Percentiles rank a stretch among this genome's conserved stretches.
Evolutionary conservation across 2,113 vertebrate species (phyloP).

Genomic region (Sturnira hondurensis): DNA sequence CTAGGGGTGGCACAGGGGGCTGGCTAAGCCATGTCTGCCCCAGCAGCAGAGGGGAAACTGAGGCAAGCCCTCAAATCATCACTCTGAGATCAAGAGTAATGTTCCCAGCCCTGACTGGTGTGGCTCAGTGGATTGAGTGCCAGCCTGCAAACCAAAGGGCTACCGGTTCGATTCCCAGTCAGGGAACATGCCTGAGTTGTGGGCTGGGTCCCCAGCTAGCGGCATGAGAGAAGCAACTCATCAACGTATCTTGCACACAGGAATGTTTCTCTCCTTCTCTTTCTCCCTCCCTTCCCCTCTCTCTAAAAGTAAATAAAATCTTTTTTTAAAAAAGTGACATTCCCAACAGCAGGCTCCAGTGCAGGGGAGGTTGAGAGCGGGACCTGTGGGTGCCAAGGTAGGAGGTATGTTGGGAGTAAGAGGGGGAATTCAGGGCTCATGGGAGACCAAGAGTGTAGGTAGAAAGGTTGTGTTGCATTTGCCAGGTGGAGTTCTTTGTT

Average conservation of each 20-base stretch:
- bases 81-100: neutral
- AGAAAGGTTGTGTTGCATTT: neutral
- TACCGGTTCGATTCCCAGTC: no score
- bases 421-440: neutral
- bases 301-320: neutral
- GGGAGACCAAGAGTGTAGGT: neutral
- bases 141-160: no score
- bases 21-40: neutral
- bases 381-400: no score
- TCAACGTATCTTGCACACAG: neutral
- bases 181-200: no score
- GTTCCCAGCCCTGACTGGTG: neutral
- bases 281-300: neutral
- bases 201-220: no score
- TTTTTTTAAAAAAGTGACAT: no score
- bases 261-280: neutral
- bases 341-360: neutral
- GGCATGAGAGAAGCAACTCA: neutral
- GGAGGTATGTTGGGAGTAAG: accelerated
- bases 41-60: neutral
- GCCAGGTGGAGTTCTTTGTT: no score
- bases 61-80: neutral
- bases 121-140: no score
- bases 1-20: neutral
- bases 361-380: neutral